Evolutionary conservation across 2,888 invertebrate species (phyloP).

Genomic region (Candidula unifasciata): DNA sequence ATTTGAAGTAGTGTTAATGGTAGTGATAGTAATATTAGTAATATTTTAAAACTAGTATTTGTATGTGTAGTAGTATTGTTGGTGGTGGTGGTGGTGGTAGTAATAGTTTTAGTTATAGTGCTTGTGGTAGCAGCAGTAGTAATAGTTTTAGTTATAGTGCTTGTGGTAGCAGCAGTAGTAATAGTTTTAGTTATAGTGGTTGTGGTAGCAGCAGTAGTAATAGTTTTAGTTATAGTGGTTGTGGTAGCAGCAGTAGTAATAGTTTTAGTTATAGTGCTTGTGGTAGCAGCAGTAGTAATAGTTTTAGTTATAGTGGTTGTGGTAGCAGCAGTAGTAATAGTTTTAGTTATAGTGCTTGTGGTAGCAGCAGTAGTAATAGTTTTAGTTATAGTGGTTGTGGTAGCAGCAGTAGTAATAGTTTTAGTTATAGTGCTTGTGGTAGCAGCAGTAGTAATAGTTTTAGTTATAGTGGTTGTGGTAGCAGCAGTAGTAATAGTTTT

Average conservation of each 20-base stretch:
- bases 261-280: no score
- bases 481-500: conserved; percentile 27
- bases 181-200: no score
- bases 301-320: conserved; percentile 36
- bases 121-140: conserved; percentile 48
- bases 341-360: conserved; percentile 40
- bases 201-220: background rate
- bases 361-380: conserved; percentile 45
- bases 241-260: no score
- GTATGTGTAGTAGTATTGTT: conserved; percentile 40
- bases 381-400: conserved; percentile 37
- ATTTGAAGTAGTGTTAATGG: conserved; percentile 28
- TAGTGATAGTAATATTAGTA: conserved; percentile 46
- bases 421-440: conserved; percentile 46
- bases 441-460: conserved; percentile 48
- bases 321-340: conserved; percentile 37
- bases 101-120: conserved; percentile 46
- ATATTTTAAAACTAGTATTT: conserved; percentile 39
- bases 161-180: conserved; percentile 33
- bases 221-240: no score
- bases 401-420: conserved; percentile 42
- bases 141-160: conserved; percentile 43
- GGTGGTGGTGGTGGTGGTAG: conserved; percentile 40
- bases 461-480: conserved; percentile 45
- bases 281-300: no score